These are phyloP conservation scores for Thunnus thynnus DNA, from an alignment of 2,113 vertebrate species.

Conservation along the genomic window DNA sequence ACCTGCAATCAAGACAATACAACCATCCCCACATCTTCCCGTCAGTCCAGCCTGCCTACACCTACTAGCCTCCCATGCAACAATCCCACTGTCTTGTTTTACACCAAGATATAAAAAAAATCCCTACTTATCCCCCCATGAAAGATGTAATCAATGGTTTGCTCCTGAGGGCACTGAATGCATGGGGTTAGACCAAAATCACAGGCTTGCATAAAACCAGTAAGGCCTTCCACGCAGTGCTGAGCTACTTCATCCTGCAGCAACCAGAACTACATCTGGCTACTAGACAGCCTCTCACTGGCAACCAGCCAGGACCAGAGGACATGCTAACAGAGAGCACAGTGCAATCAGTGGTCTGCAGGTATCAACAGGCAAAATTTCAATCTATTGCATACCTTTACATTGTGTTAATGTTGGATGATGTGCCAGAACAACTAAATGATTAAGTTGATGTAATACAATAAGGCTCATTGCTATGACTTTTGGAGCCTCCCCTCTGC, in stretches of 20 bases:
- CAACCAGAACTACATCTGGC: conserved; percentile 49
- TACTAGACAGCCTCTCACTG: conserved; percentile 58
- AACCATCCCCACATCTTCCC: conserved; percentile 4
- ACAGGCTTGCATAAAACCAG: conserved; percentile 67
- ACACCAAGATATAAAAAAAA: conserved; percentile 6
- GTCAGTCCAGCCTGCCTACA: not conserved
- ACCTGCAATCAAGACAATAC: conserved; percentile 3
- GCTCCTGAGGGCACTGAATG: conserved; percentile 4
- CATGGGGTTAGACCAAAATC: conserved; percentile 66
- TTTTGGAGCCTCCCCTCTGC: too few species aligned
- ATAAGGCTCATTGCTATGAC: too few species aligned
- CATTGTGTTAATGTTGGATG: too few species aligned
- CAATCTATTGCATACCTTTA: too few species aligned
- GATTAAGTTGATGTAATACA: too few species aligned
- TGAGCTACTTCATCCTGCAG: not conserved
- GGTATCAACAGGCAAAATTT: conserved; percentile 74
- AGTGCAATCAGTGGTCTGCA: conserved; percentile 8
- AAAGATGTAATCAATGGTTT: conserved; percentile 51
- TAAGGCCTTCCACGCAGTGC: conserved; percentile 22
- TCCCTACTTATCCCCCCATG: not conserved
- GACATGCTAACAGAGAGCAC: not conserved
- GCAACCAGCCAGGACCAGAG: conserved; percentile 41
- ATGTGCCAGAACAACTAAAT: too few species aligned
- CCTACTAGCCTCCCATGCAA: not conserved
- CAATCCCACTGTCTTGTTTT: conserved; percentile 11